Conservation (phyloP, 2,888 invertebrate genomes). For the Tetranychus truncatus region DNA sequence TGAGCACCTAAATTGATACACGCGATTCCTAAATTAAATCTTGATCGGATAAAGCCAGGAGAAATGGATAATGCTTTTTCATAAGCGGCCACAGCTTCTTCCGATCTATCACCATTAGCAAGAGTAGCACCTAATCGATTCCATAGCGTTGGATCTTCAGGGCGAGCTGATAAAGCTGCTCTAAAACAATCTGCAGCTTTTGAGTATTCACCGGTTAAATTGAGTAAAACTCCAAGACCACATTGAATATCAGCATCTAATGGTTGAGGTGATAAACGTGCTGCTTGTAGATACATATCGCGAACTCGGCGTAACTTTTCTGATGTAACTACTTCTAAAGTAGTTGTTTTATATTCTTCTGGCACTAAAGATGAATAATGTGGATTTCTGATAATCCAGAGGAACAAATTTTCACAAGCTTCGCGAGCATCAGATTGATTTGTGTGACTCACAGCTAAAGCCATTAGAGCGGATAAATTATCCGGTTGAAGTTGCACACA, state of each 20-base stretch:
- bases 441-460: slow-evolving; percentile 78
- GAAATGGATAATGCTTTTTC: slow-evolving; percentile 69
- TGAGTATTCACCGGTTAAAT: slow-evolving; percentile 77
- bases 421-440: slow-evolving; percentile 84
- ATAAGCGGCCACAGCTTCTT: slow-evolving; percentile 91
- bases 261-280: slow-evolving; percentile 47
- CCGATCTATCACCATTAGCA: slow-evolving; percentile 82
- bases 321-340: slow-evolving; percentile 27
- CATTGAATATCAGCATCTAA: slow-evolving; percentile 75
- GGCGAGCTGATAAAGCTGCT: slow-evolving; percentile 62
- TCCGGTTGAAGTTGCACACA: slow-evolving; percentile 58
- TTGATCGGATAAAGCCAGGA: slow-evolving; percentile 86
- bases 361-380: slow-evolving; percentile 55
- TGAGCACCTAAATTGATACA: slow-evolving; percentile 89
- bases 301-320: slow-evolving; percentile 47
- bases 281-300: slow-evolving; percentile 49
- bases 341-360: not conserved
- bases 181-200: slow-evolving; percentile 92
- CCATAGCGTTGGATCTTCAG: slow-evolving; percentile 80
- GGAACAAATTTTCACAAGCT: slow-evolving; percentile 57
- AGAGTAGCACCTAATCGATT: slow-evolving; percentile 90
- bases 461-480: slow-evolving; percentile 66
- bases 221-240: slow-evolving; percentile 84
- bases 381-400: slow-evolving; percentile 49
- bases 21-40: slow-evolving; percentile 93